Conservation (phyloP, 1,140 invertebrate species). For the Ceratosolen solmsi region DNA sequence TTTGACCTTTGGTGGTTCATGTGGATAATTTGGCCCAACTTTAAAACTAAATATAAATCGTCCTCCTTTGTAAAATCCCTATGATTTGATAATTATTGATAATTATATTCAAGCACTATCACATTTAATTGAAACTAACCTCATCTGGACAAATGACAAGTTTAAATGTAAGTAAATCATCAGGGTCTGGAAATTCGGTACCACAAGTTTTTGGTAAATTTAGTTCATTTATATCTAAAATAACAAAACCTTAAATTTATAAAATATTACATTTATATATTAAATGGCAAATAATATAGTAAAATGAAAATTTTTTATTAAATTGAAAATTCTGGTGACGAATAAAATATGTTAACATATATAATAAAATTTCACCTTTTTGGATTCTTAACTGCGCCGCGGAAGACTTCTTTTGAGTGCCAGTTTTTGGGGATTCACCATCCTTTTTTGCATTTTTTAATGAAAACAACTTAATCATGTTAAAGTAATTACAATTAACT, state of each 20-base stretch:
- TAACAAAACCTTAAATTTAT: constrained; percentile 21
- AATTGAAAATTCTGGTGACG: too few species aligned
- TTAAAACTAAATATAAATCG: constrained; percentile 98
- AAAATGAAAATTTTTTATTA: neutral
- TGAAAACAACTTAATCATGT: constrained; percentile 98
- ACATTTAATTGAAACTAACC: constrained; percentile 69
- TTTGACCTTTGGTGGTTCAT: constrained; percentile 96
- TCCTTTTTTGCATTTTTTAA: constrained; percentile 98
- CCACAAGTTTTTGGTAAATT: constrained; percentile 97
- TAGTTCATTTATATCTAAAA: constrained; percentile 96
- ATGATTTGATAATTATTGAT: constrained; percentile 57
- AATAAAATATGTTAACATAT: neutral
- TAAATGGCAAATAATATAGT: neutral
- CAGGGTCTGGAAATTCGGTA: constrained; percentile 96
- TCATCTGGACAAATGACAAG: constrained; percentile 97
- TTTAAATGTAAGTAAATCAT: constrained; percentile 97
- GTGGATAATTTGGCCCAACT: constrained; percentile 97
- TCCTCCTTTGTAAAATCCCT: constrained; percentile 96
- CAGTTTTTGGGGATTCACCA: constrained; percentile 86
- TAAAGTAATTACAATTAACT: constrained; percentile 52
- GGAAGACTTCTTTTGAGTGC: constrained; percentile 91
- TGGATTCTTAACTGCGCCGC: constrained; percentile 96
- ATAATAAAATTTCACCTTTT: constrained; percentile 82
- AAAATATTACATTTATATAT: neutral
- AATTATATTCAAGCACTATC: neutral